phyloP scores from a whole-genome alignment of 2,888 invertebrate genomes.

The Azorinus chamasolen region DNA sequence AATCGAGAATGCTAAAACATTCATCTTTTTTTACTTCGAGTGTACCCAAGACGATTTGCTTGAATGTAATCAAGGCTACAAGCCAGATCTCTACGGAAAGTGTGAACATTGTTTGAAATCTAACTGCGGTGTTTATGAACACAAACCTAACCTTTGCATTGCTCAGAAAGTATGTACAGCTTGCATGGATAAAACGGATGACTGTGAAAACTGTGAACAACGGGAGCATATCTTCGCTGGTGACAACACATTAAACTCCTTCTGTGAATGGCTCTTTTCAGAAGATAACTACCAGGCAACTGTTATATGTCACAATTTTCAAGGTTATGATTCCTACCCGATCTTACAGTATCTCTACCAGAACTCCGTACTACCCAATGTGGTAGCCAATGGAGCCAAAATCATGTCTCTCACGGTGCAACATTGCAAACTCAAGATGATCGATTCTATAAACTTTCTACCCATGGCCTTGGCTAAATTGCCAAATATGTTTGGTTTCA shows the following conservation, averaged over 20 bases:
- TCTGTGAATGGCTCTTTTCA: constrained; percentile 39
- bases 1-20: constrained; percentile 18
- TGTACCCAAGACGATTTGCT: constrained; percentile 37
- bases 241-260: constrained; percentile 12
- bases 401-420: constrained; percentile 32
- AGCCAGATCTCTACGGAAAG: constrained; percentile 20
- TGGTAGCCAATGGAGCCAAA: constrained; percentile 49
- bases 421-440: constrained; percentile 41
- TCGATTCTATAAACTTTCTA: constrained; percentile 53
- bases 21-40: constrained; percentile 50
- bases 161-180: constrained; percentile 46
- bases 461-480: constrained; percentile 55
- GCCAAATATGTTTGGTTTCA: constrained; percentile 49
- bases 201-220: constrained; percentile 21
- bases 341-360: constrained; percentile 50
- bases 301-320: constrained; percentile 40
- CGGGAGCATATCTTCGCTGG: constrained; percentile 19
- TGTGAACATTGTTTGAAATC: constrained; percentile 45
- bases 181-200: constrained; percentile 1
- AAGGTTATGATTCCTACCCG: constrained; percentile 51
- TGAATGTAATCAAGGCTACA: constrained; percentile 40
- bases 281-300: constrained; percentile 28
- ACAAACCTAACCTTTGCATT: constrained; percentile 53
- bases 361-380: constrained; percentile 35
- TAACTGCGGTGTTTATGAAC: constrained; percentile 43